These are phyloP conservation scores for Brachyhypopomus gauderio DNA, from an alignment of 2,113 vertebrate species.

Conservation along the genomic window DNA sequence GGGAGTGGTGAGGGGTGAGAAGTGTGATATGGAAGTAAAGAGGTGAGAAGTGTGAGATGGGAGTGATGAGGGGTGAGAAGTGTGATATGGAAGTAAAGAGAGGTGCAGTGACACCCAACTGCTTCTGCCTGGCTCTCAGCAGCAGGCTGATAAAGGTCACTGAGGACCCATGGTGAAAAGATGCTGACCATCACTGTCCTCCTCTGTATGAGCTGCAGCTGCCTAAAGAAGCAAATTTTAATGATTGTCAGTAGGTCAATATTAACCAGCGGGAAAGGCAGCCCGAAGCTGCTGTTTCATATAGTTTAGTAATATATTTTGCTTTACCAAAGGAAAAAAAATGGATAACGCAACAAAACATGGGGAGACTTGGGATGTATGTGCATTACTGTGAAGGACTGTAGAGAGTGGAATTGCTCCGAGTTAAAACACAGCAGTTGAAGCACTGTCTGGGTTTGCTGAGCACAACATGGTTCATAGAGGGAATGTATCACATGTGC, in stretches of 20 bases:
- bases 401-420: background rate
- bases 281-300: background rate
- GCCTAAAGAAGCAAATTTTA: background rate
- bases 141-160: constrained; percentile 47
- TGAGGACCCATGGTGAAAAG: constrained; percentile 30
- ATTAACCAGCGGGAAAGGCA: no score
- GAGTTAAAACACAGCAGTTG: background rate
- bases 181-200: background rate
- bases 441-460: background rate
- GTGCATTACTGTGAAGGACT: background rate
- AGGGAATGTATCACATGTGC: constrained; percentile 14
- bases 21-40: constrained; percentile 21
- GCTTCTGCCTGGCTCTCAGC: constrained; percentile 12
- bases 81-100: constrained; percentile 20
- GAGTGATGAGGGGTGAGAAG: constrained; percentile 13
- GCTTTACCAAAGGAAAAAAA: background rate
- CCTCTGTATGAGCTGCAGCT: background rate
- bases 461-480: background rate
- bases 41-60: constrained; percentile 38
- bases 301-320: background rate
- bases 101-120: constrained; percentile 28
- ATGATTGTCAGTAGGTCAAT: no score
- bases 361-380: background rate
- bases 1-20: constrained; percentile 22
- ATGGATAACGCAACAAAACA: no score